Percentiles rank a stretch among this genome's conserved stretches.
Conservation (phyloP, 2,797 vertebrate species). For the Pseudomugil gertrudae region DNA sequence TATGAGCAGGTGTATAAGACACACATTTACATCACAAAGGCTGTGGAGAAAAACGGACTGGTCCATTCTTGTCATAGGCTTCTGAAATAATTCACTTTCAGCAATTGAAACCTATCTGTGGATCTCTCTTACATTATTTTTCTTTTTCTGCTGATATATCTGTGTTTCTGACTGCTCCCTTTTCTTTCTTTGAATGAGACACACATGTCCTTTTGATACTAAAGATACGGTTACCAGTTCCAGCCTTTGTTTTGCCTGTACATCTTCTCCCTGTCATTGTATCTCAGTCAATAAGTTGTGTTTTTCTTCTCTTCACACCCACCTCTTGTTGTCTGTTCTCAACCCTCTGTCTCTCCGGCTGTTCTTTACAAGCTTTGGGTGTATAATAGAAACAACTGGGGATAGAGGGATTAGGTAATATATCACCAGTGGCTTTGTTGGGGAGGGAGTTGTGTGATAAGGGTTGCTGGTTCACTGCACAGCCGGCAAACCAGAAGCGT, state of each 20-base stretch:
- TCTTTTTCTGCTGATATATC: conserved; percentile 9
- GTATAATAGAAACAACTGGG: conserved; percentile 58
- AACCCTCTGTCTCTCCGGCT: conserved; percentile 28
- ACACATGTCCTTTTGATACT: conserved; percentile 20
- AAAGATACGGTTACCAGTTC: conserved; percentile 28
- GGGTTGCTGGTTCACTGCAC: conserved; percentile 65
- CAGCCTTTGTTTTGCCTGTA: conserved; percentile 43
- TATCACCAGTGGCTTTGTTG: conserved; percentile 68
- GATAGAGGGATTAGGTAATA: conserved; percentile 68
- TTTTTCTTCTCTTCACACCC: conserved; percentile 26
- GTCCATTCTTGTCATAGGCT: conserved; percentile 6
- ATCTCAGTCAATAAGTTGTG: conserved; percentile 40
- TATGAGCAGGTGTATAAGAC: conserved; percentile 16
- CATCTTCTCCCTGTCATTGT: conserved; percentile 43
- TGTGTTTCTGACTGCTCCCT: conserved; percentile 23
- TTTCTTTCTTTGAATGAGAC: background rate
- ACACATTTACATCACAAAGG: conserved; percentile 17
- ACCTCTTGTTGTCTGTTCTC: conserved; percentile 38
- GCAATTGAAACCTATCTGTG: conserved; percentile 22
- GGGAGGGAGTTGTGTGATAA: conserved; percentile 55
- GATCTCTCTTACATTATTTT: conserved; percentile 4
- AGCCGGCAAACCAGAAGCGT: conserved; percentile 58
- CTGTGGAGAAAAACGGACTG: conserved; percentile 4
- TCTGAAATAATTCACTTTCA: conserved; percentile 15
- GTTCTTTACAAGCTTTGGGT: conserved; percentile 54